Conservation (phyloP, 2,888 invertebrate species). For the Diaphora mendica region DNA sequence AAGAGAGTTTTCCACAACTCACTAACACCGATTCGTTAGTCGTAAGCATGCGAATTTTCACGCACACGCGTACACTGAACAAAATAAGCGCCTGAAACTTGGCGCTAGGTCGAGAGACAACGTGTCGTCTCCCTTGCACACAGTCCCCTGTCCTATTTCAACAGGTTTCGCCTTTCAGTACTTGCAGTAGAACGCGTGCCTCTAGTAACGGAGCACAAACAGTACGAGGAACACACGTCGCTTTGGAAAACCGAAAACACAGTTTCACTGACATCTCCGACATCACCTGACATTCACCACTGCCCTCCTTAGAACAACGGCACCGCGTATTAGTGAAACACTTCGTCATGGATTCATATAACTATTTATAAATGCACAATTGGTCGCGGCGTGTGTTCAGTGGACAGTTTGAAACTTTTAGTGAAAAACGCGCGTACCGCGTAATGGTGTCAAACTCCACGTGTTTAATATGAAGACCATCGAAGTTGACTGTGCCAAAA, state of each 20-base stretch:
- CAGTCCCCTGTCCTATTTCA: constrained; percentile 82
- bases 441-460: constrained; percentile 63
- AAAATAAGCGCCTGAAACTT: constrained; percentile 82
- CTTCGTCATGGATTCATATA: constrained; percentile 69
- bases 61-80: constrained; percentile 77
- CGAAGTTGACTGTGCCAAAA: constrained; percentile 77
- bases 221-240: constrained; percentile 81
- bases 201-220: constrained; percentile 84
- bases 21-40: constrained; percentile 77
- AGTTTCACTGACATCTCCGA: constrained; percentile 83
- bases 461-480: constrained; percentile 66
- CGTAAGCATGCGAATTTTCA: constrained; percentile 81
- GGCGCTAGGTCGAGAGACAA: constrained; percentile 56
- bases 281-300: constrained; percentile 78
- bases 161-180: constrained; percentile 86
- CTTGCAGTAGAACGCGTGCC: constrained; percentile 83
- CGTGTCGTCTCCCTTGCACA: constrained; percentile 68
- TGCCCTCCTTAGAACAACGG: constrained; percentile 67
- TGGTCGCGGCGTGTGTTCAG: constrained; percentile 72
- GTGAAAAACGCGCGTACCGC: constrained; percentile 66
- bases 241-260: constrained; percentile 79
- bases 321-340: constrained; percentile 71
- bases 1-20: constrained; percentile 85
- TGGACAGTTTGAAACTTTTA: constrained; percentile 64
- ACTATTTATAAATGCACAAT: constrained; percentile 81